A percentile compares a stretch with the other conserved stretches of the same genome.
Conservation (phyloP, 2,888 invertebrate species). For the Clostera curtula region DNA sequence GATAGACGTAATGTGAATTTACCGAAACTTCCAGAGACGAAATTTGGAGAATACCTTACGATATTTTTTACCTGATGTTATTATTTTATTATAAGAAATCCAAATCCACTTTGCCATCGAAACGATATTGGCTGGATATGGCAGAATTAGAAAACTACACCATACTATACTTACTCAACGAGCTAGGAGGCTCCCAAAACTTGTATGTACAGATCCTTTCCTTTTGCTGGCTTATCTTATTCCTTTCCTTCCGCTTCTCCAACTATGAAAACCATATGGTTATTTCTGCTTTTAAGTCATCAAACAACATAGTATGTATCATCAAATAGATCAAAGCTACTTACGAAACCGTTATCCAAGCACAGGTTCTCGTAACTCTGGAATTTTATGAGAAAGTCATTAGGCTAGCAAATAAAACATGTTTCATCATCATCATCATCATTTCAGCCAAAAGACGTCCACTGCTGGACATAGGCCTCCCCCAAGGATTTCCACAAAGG, state of each 20-base stretch:
- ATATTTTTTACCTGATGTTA: too few relatives aligned
- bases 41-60: too few relatives aligned
- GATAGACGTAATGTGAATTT: too few relatives aligned
- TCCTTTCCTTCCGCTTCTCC: slow-evolving; percentile 46
- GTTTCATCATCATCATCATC: too few relatives aligned
- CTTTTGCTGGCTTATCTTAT: slow-evolving; percentile 30
- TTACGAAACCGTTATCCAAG: slow-evolving; percentile 37
- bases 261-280: slow-evolving; percentile 28
- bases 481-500: too few relatives aligned
- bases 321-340: slow-evolving; percentile 16
- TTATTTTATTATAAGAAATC: too few relatives aligned
- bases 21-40: too few relatives aligned
- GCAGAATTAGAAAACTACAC: slow-evolving; percentile 9
- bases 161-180: slow-evolving; percentile 40
- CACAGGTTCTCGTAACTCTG: slow-evolving; percentile 52
- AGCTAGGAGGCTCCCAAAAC: slow-evolving; percentile 61
- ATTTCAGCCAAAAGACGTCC: too few relatives aligned
- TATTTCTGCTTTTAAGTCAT: neutral
- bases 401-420: too few relatives aligned
- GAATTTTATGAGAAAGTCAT: slow-evolving; percentile 12
- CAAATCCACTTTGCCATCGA: too few relatives aligned
- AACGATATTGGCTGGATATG: too few relatives aligned
- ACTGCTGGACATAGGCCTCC: too few relatives aligned
- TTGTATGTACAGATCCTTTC: slow-evolving; percentile 52
- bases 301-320: neutral